Evolutionary conservation across 2,888 invertebrate species (phyloP).

Genomic region (Ectobius pallidus): DNA sequence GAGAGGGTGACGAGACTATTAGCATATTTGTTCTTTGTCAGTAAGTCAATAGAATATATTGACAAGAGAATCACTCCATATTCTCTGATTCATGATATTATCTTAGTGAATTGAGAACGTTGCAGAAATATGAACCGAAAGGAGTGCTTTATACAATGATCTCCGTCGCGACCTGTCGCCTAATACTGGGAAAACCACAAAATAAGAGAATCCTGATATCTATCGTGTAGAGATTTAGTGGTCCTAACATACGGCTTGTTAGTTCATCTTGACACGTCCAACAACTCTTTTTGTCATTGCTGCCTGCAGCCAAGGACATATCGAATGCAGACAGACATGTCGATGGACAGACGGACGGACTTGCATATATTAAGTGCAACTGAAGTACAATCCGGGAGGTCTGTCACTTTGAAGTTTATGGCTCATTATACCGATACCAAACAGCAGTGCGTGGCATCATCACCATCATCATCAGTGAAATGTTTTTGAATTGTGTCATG

Average conservation of each 20-base stretch:
- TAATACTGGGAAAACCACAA: background rate
- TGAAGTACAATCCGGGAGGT: conserved; percentile 14
- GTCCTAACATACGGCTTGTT: background rate
- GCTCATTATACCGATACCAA: no score
- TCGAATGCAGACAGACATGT: conserved; percentile 12
- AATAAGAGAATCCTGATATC: conserved; percentile 12
- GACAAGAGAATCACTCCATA: no score
- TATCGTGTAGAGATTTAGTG: conserved; percentile 15
- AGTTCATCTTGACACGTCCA: conserved; percentile 15
- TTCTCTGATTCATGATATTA: no score
- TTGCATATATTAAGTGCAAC: conserved; percentile 16
- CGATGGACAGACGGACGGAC: background rate
- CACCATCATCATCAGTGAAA: no score
- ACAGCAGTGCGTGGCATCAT: no score
- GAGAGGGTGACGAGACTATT: no score
- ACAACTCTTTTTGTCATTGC: conserved; percentile 22
- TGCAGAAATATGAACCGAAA: conserved; percentile 24
- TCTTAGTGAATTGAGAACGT: no score
- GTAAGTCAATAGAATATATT: no score
- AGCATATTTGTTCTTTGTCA: no score
- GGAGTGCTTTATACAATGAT: background rate
- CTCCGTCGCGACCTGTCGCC: background rate
- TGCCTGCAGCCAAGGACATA: conserved; percentile 6
- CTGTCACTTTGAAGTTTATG: conserved; percentile 19
- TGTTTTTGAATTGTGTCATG: no score